phyloP scores from a whole-genome alignment of 2,797 vertebrate species.

The Eulemur rubriventer region DNA sequence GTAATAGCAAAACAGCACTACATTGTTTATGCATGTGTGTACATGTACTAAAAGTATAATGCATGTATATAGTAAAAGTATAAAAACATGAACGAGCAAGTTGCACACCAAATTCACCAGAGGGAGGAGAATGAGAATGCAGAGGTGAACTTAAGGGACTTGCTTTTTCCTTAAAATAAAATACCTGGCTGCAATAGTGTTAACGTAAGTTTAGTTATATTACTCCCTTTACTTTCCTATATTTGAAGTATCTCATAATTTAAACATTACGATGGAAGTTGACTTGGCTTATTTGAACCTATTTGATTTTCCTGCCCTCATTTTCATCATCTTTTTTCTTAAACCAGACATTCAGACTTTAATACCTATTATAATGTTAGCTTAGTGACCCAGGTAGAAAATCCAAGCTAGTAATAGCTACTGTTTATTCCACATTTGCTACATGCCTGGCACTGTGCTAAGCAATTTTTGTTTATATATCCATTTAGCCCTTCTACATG shows the following conservation, averaged over 20 bases:
- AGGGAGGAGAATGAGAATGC: neutral
- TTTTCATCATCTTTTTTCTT: neutral
- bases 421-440: neutral
- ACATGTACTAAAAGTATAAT: neutral
- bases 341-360: neutral
- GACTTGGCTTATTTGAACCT: neutral
- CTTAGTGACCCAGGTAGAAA: neutral
- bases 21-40: neutral
- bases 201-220: neutral
- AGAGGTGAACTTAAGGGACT: neutral
- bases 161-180: neutral
- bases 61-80: neutral
- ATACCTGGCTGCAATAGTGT: neutral
- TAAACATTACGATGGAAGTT: neutral
- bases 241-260: neutral
- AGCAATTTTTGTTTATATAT: neutral
- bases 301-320: neutral
- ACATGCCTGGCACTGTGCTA: neutral
- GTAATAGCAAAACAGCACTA: neutral
- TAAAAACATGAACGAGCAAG: neutral
- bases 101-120: neutral
- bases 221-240: neutral
- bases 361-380: neutral
- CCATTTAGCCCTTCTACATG: neutral
- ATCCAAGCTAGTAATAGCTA: neutral